phyloP scores from a whole-genome alignment of 1,140 invertebrate genomes.

The Zelostemma sp. region DNA sequence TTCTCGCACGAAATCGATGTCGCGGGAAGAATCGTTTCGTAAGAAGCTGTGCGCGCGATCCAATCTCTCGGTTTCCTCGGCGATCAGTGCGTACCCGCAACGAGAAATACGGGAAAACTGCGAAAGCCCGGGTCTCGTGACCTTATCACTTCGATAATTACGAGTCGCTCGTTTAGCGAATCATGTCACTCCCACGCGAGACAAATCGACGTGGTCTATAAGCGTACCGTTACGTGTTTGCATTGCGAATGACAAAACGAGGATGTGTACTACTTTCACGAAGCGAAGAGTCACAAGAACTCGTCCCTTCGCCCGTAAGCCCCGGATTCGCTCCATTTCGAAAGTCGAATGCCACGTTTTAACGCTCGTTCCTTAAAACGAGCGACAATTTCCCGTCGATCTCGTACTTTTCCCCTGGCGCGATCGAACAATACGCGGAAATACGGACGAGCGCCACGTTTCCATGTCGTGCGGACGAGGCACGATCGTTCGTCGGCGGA shows the following conservation, averaged over 20 bases:
- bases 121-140: slow-evolving; percentile 17
- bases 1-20: not conserved
- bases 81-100: not conserved
- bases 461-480: slow-evolving; percentile 2
- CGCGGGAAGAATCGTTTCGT: not conserved
- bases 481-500: slow-evolving; percentile 21
- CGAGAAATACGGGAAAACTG: slow-evolving; percentile 30
- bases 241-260: slow-evolving; percentile 50
- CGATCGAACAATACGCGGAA: not conserved
- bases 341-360: slow-evolving; percentile 5
- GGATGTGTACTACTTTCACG: slow-evolving; percentile 54
- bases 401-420: not conserved
- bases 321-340: slow-evolving; percentile 11
- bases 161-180: slow-evolving; percentile 26
- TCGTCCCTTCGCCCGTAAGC: slow-evolving; percentile 13
- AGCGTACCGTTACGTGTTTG: slow-evolving; percentile 50
- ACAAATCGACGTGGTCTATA: slow-evolving; percentile 37
- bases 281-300: slow-evolving; percentile 25
- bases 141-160: slow-evolving; percentile 30
- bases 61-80: not conserved
- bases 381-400: too few species aligned
- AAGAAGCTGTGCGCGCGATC: not conserved
- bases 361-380: too few species aligned
- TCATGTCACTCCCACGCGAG: slow-evolving; percentile 41
- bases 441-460: slow-evolving; percentile 3